Evolutionary conservation across 2,888 invertebrate genomes (phyloP).

Genomic region (Euclidia mi): DNA sequence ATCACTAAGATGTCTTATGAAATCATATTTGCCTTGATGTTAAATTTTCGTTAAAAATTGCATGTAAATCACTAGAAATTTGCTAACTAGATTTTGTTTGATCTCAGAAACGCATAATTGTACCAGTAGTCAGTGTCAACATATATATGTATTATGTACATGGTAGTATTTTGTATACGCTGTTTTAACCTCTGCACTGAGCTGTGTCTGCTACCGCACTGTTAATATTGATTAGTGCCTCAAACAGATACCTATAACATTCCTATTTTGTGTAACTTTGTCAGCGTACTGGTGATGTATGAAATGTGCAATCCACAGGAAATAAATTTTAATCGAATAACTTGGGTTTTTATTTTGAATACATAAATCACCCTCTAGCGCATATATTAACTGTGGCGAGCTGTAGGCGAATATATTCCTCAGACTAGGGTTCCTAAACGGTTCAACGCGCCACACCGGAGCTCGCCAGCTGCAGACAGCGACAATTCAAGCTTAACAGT

Average conservation of each 20-base stretch:
- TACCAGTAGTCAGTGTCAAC: constrained; percentile 1
- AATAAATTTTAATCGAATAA: constrained; percentile 53
- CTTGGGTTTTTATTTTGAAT: constrained; percentile 15
- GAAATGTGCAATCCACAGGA: constrained; percentile 39
- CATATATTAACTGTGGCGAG: too few species aligned
- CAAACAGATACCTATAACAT: constrained; percentile 31
- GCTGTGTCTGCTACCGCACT: constrained; percentile 5
- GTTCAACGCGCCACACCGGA: too few species aligned
- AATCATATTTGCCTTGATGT: too few species aligned
- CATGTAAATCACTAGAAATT: not conserved
- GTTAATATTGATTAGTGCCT: constrained; percentile 1
- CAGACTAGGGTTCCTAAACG: too few species aligned
- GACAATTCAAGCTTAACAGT: too few species aligned
- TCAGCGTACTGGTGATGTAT: constrained; percentile 30
- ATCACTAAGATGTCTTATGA: constrained; percentile 1
- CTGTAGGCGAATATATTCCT: too few species aligned
- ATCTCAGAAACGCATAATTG: constrained; percentile 1
- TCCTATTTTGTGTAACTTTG: constrained; percentile 48
- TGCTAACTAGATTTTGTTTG: not conserved
- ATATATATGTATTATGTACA: constrained; percentile 5
- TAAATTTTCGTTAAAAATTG: not conserved
- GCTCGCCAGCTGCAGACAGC: too few species aligned
- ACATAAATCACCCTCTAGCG: not conserved
- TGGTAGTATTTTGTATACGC: constrained; percentile 10
- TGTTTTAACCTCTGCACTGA: constrained; percentile 9